Base-by-base conservation (phyloP, 53 echinoderm and acorn worm species). In the Pentamera pediparva region DNA sequence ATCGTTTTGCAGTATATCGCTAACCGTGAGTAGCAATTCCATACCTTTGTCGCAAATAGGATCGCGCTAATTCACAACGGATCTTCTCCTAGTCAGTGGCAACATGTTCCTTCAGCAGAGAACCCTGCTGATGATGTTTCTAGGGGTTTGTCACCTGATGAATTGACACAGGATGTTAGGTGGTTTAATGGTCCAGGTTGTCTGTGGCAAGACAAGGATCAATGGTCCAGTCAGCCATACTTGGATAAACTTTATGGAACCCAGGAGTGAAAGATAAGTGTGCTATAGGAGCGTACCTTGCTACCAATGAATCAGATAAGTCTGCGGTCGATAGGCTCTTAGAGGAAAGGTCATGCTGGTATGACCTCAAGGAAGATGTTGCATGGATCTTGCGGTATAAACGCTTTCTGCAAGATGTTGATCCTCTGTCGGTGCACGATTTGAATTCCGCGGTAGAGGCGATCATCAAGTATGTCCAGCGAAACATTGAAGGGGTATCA, bases 61-160 rank as follows among this genome's bases (percentile, higher is more conserved):
- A 6, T 78, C 12, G 20, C 69, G 5, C 32, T 13, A 5, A 81
- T 86, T 11, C 59, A 59, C 32, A 52, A 59, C 35, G 58, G 48
- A 11, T 75, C 80, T 12, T 27, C 61, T 35, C 81, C 81, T 17
- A 37, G 13, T 39, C 81, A 81, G 61, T 86, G 86, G 86, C 65
- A 65, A 11, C 35, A 86, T 67, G 81, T 86, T 11, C 33, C 31
- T 9, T 57, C 81, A 31, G 48, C 41, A 30, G 32, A 32, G 22
- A 86, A 86, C 37, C 86, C 86, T 22, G 86, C 81, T 0, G 86
- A 86, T 71, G 81, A 81, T n/a, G 20, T 75, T 33, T 81, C 81
- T 19, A 81, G 86, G 27, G 86, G 81, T 13, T 51, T 81, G 67
- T 37, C 62, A 19, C 48, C 75, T 22, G 21, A 35, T 28, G 79